Evolutionary conservation across 2,113 vertebrate species (phyloP).

Genomic region (Rhinichthys klamathensis): DNA sequence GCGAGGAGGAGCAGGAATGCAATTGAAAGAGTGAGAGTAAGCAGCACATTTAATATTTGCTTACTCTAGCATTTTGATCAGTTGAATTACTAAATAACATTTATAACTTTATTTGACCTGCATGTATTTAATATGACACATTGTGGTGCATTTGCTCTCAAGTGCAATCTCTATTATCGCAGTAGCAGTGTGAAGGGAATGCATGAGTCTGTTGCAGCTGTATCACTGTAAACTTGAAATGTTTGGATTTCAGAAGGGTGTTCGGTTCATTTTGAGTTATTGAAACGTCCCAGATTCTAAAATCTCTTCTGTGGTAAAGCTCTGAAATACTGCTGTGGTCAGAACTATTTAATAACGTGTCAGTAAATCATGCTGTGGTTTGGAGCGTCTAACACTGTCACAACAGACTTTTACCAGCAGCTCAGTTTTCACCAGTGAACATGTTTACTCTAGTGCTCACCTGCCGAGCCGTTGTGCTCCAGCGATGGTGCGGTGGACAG

Average conservation of each 20-base stretch:
- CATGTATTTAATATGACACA: neutral
- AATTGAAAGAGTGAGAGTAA: no score
- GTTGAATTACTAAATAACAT: no score
- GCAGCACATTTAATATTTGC: no score
- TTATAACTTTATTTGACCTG: neutral
- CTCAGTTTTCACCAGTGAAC: neutral
- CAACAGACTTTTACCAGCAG: neutral
- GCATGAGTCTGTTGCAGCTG: neutral
- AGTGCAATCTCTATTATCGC: neutral
- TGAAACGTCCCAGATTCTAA: neutral
- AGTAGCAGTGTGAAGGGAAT: neutral
- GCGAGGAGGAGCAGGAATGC: neutral
- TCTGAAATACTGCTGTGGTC: neutral
- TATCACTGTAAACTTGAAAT: neutral
- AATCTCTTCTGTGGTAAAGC: neutral
- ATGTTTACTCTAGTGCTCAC: slow-evolving; percentile 55
- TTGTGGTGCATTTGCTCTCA: neutral
- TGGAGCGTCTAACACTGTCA: neutral
- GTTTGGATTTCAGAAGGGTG: no score
- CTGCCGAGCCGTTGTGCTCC: slow-evolving; percentile 66
- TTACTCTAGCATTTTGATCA: no score
- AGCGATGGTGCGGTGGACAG: slow-evolving; percentile 79
- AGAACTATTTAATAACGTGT: neutral
- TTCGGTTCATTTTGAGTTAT: neutral
- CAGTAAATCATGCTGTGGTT: neutral